phyloP scores from a whole-genome alignment of 2,797 vertebrate genomes.

The Novumbra hubbsi region DNA sequence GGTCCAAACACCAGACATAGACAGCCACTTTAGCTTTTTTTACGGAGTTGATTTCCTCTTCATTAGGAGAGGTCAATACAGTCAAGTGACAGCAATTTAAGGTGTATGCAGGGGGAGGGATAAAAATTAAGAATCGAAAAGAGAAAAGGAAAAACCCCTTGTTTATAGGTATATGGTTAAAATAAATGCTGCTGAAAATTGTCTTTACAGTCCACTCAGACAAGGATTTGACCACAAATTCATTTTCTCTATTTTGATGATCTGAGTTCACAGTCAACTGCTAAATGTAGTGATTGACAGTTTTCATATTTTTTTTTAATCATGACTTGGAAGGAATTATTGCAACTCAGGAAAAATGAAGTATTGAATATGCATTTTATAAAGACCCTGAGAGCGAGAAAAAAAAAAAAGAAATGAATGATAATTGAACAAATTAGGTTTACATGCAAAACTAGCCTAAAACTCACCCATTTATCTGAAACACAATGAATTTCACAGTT shows the following conservation, averaged over 20 bases:
- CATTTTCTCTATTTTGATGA: slow-evolving; percentile 49
- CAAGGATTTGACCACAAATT: neutral
- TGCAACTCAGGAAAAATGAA: slow-evolving; percentile 80
- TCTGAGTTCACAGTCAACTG: slow-evolving; percentile 88
- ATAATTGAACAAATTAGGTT: slow-evolving; percentile 84
- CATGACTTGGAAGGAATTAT: slow-evolving; percentile 61
- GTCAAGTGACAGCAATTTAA: slow-evolving; percentile 35
- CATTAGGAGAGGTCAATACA: neutral
- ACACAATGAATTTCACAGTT: slow-evolving; percentile 97
- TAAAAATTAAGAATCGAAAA: slow-evolving; percentile 32
- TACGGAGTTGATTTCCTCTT: slow-evolving; percentile 45
- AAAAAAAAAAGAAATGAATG: slow-evolving; percentile 68
- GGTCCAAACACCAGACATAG: slow-evolving; percentile 67
- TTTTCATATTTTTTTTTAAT: slow-evolving; percentile 52
- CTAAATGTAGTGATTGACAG: slow-evolving; percentile 94
- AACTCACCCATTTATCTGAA: slow-evolving; percentile 92
- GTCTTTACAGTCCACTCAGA: neutral
- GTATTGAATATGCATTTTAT: slow-evolving; percentile 67
- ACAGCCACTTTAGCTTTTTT: slow-evolving; percentile 29
- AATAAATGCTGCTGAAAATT: neutral
- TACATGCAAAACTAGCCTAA: slow-evolving; percentile 92
- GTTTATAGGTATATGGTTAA: slow-evolving; percentile 26
- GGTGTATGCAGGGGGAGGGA: slow-evolving; percentile 27
- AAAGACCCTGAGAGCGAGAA: slow-evolving; percentile 95
- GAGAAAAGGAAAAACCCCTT: slow-evolving; percentile 6